Conservation (phyloP, 2,113 vertebrate species). For the Istiophorus platypterus region DNA sequence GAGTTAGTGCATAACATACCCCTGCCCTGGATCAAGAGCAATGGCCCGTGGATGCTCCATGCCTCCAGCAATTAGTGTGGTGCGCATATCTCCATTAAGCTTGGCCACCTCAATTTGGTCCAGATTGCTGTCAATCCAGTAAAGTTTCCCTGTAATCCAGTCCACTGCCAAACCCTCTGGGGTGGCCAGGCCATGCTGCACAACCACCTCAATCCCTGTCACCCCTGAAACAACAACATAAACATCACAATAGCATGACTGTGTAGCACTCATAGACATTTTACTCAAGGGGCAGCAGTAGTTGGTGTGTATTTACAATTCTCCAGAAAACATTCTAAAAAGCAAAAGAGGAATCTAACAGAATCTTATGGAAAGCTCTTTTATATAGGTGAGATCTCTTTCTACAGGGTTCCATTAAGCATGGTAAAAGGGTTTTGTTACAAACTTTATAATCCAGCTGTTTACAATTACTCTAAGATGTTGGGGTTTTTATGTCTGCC, state of each 20-base stretch:
- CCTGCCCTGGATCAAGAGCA: constrained; percentile 95
- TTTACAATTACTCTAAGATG: constrained; percentile 74
- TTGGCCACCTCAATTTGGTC: constrained; percentile 99
- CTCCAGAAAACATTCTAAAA: constrained; percentile 1
- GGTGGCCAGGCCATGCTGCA: constrained; percentile 96
- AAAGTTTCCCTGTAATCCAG: constrained; percentile 97
- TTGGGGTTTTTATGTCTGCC: constrained; percentile 61
- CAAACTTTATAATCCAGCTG: constrained; percentile 72
- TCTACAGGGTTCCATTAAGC: constrained; percentile 60
- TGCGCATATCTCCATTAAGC: constrained; percentile 93
- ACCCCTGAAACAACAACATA: constrained; percentile 85
- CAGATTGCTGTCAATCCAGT: constrained; percentile 99
- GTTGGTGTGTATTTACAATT: neutral
- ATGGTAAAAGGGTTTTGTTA: constrained; percentile 50
- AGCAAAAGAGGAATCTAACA: neutral
- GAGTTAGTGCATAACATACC: constrained; percentile 82
- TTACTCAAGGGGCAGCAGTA: neutral
- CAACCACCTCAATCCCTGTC: constrained; percentile 93
- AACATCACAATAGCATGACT: neutral
- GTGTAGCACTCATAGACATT: neutral
- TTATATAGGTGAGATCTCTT: constrained; percentile 49
- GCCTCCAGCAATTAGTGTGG: constrained; percentile 94
- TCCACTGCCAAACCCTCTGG: constrained; percentile 97
- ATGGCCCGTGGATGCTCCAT: constrained; percentile 99
- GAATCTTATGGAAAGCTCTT: constrained; percentile 50